These are phyloP conservation scores for Pangasianodon gigas DNA, from an alignment of 2,113 vertebrate species.

Conservation along the genomic window DNA sequence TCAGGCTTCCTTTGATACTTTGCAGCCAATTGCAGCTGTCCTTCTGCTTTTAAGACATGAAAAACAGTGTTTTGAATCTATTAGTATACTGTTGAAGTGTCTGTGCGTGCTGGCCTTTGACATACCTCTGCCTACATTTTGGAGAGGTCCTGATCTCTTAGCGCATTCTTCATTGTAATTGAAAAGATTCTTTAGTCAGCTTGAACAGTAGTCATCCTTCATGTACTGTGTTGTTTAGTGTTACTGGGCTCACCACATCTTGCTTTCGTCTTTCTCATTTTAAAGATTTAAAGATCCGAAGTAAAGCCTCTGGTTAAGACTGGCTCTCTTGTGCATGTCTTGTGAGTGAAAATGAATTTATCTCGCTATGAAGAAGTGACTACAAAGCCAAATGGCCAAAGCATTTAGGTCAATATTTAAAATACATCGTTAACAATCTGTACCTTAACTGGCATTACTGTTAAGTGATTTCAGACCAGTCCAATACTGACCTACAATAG, in stretches of 20 bases:
- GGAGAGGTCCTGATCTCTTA: constrained; percentile 20
- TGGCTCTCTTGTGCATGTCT: constrained; percentile 17
- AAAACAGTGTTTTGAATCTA: neutral
- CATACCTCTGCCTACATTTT: constrained; percentile 1
- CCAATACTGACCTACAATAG: neutral
- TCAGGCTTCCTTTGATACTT: neutral
- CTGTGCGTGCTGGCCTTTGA: neutral
- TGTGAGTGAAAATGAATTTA: neutral
- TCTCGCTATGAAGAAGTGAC: neutral
- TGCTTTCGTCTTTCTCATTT: neutral
- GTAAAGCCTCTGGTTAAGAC: neutral
- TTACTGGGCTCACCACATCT: neutral
- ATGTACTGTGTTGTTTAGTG: neutral
- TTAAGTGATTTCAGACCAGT: neutral
- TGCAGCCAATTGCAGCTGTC: neutral
- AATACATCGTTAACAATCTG: neutral
- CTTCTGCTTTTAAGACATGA: neutral
- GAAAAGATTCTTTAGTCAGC: neutral
- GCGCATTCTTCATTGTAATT: neutral
- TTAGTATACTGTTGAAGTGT: neutral
- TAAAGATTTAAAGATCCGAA: neutral
- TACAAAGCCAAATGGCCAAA: neutral
- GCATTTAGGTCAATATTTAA: neutral
- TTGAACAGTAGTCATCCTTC: constrained; percentile 15
- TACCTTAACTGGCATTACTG: neutral